A percentile compares a stretch with the other conserved stretches of the same genome.
Conservation (phyloP, 2,113 vertebrate genomes). For the Larimichthys polyactis region DNA sequence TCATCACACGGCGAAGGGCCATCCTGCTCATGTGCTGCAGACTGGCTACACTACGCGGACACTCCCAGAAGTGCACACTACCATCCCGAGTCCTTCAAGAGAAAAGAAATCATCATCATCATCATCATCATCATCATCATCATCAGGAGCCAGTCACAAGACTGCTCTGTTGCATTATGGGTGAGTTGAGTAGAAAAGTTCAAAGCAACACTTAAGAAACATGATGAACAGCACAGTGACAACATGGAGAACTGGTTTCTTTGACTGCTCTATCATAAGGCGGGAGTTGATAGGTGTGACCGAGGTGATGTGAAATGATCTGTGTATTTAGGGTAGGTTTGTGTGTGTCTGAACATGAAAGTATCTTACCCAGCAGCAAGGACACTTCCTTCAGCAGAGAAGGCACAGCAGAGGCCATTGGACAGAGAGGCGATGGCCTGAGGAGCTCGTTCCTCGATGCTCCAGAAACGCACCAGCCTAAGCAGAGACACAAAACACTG, state of each 20-base stretch:
- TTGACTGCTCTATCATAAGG: background rate
- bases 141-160: background rate
- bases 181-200: background rate
- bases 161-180: background rate
- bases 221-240: background rate
- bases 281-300: background rate
- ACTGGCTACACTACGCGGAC: constrained; percentile 89
- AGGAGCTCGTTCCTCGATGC: constrained; percentile 90
- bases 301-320: background rate
- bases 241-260: background rate
- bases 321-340: background rate
- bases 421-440: constrained; percentile 89
- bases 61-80: constrained; percentile 92
- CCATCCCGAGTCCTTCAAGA: constrained; percentile 90
- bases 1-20: constrained; percentile 90
- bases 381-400: constrained; percentile 95
- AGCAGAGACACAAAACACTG: background rate
- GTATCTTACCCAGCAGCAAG: constrained; percentile 93
- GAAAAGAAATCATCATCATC: background rate
- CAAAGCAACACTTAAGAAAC: background rate
- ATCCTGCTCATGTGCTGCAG: constrained; percentile 96
- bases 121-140: no score
- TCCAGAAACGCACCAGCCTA: constrained; percentile 97
- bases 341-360: background rate
- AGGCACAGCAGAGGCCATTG: constrained; percentile 96